phyloP scores from a whole-genome alignment of 2,797 vertebrate genomes.

The Bothrops alternatus region DNA sequence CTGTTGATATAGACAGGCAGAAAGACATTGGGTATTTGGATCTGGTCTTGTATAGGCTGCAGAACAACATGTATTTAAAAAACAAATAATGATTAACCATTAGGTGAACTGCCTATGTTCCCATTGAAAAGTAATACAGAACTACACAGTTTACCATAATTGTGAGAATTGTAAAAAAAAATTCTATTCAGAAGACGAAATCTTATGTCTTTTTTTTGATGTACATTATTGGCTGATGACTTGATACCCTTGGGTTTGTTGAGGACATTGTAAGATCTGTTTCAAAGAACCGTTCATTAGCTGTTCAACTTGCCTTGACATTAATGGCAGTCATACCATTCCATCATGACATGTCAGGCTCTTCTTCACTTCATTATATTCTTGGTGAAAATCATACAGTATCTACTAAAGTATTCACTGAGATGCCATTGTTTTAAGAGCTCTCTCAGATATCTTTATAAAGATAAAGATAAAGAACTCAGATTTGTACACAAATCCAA shows the following conservation, averaged over 20 bases:
- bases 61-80: neutral
- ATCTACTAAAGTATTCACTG: neutral
- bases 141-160: neutral
- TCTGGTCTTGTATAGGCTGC: neutral
- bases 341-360: neutral
- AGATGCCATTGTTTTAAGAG: neutral
- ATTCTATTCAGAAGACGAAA: neutral
- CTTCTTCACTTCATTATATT: neutral
- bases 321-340: neutral
- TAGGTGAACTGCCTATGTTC: neutral
- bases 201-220: neutral
- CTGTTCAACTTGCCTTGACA: conserved; percentile 10
- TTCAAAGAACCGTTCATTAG: neutral
- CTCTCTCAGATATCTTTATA: neutral
- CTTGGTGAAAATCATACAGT: neutral
- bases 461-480: neutral
- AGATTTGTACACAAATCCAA: neutral
- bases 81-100: neutral
- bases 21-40: neutral
- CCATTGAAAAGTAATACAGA: neutral
- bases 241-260: fast-evolving
- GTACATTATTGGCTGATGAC: neutral
- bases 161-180: neutral
- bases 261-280: neutral
- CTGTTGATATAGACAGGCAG: neutral